Evolutionary conservation across 23 tunicate genomes (phyloP), one percentile per base, ranked within the genome.

Genomic region (Styela plicata): DNA sequence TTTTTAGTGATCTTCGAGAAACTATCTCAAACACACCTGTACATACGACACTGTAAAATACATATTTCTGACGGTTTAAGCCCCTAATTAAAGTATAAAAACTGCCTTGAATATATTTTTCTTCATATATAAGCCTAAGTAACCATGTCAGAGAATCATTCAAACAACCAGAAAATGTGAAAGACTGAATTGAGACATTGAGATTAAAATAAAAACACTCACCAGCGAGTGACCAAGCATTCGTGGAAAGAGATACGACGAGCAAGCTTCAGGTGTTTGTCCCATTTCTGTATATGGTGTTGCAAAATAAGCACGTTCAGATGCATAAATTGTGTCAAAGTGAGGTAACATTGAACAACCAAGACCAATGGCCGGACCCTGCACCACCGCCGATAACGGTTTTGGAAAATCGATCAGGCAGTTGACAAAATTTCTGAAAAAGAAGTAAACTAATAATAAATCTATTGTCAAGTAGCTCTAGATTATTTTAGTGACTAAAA

Each of bases 261-360:
- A 70, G 79, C 97, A 91, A 24, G 87, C 84, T 33, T 91, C 97
- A 2, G 97, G 91, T 19, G 88, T 80, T 26, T 76, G 89, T 21
- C 89, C 97, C 86, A 91, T 79, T 16, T 83, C 88, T 17, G 80
- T 81, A 70, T 87, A 91, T 10, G 97, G 97, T 2, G 91, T 84
- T 69, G 79, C 79, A 80, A 91, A 91, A 29, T 52, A 70, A 32
- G 97, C 91, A 33, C 87, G 73, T 33, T 91, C 91, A 10, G 97
- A 91, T 52, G 86, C 83, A 84, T 91, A 91, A 31, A 91, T 91
- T 52, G 87, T 74, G 81, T 91, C 97, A 86, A 91, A 83, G 29
- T 69, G 83, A 64, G 97, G 74, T 31, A 91, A 74, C 85, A 91
- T 91, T 1, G 91, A 22, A 62, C 91, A 91, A 2, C 91, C 97